A percentile compares a stretch with the other conserved stretches of the same genome.
Conservation (phyloP, 2,797 vertebrate genomes). For the Otolemur crassicaudatus region DNA sequence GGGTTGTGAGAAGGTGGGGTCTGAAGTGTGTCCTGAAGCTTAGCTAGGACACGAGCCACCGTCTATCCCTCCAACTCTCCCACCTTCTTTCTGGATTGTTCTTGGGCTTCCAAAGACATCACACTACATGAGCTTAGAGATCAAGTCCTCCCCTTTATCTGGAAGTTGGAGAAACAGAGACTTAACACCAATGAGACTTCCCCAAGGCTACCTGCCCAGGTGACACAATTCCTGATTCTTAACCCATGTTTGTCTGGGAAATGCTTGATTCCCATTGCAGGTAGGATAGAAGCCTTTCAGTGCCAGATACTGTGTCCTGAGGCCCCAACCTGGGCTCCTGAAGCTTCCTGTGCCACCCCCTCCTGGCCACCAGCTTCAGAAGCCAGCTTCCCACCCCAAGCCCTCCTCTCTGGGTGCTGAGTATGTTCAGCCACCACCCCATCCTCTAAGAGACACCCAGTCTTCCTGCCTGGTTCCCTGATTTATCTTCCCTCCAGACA, state of each 20-base stretch:
- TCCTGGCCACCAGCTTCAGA: not conserved
- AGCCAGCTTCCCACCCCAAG: accelerated
- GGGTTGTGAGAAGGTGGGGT: not conserved
- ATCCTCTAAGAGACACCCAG: not conserved
- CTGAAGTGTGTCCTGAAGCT: not conserved
- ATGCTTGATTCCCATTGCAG: not conserved
- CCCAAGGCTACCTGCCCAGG: not conserved
- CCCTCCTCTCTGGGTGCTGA: not conserved
- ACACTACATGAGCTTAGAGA: not conserved
- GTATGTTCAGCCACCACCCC: not conserved
- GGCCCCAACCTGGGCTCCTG: not conserved
- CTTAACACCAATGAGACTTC: not conserved
- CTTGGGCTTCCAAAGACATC: not conserved
- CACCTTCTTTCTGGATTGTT: not conserved
- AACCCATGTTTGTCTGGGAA: not conserved
- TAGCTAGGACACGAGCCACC: not conserved
- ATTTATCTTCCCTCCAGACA: not conserved
- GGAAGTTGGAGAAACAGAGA: not conserved
- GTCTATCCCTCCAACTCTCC: accelerated
- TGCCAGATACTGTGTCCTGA: accelerated
- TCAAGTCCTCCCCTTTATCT: not conserved
- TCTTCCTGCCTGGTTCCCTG: not conserved
- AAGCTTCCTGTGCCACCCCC: too few species aligned
- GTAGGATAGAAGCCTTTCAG: not conserved
- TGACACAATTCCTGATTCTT: not conserved